Base-by-base conservation (phyloP, 2,797 vertebrate species). In the Sarcophilus harrisii region DNA sequence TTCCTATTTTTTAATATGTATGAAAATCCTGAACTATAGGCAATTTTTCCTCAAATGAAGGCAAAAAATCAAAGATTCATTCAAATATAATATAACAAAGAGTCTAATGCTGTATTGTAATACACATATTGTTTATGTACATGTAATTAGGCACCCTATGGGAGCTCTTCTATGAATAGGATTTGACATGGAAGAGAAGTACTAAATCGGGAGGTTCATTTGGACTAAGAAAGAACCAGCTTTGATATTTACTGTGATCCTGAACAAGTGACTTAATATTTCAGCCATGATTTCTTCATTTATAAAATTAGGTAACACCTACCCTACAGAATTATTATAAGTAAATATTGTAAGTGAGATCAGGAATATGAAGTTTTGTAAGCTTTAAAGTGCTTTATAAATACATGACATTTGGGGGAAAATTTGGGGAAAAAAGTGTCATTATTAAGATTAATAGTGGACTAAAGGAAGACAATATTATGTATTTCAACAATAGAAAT, bases 1-100 rank as follows among this genome's bases (percentile, higher is more conserved):
- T 73, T 73, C 32, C n/a, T 73, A 18, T 38, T 18, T 38, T 38
- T 5, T 38, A 1, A 18, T 38, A 21, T 73, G n/a, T 38, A 90
- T 58, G 52, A 90, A 93, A 62, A 90, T 55, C 5, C 5, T 89
- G 89, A 93, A 90, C 9, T 21, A 59, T 91, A 45, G 52, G 10
- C n/a, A 94, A 57, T 90, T 87, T 90, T 95, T 94, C n/a, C 93
- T 91, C 16, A 57, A 3, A 55, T 73, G 87, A 2, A 73, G n/a
- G n/a, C 32, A 73, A 73, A 73, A 73, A 73, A 6, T 18, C 66
- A 38, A 21, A 73, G 16, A 73, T 73, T 73, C 1, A 38, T 38
- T 73, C 16, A 73, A 38, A 38, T 21, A 21, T 38, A 38, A 21
- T 73, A 66, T 4, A 6, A 32, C 60, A 66, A n/a, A 66, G 10